Evolutionary conservation across 1,140 invertebrate genomes (phyloP).

Genomic region (Drosophila rhopaloa): DNA sequence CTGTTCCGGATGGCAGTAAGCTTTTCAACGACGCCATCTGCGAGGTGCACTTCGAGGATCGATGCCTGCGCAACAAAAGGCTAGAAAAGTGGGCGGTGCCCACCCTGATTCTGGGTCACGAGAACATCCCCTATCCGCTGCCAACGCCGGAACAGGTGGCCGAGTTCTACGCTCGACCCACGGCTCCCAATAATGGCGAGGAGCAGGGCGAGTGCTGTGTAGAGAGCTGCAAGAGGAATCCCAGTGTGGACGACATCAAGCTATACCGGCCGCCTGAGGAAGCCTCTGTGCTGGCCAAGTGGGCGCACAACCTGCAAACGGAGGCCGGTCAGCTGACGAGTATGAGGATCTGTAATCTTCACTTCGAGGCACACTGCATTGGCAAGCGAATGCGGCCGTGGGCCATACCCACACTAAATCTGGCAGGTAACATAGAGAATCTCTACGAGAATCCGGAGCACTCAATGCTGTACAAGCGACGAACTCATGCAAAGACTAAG

Average conservation of each 20-base stretch:
- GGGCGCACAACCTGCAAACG: conserved; percentile 75
- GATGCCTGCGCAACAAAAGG: conserved; percentile 76
- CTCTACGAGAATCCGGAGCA: conserved; percentile 78
- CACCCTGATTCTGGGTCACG: conserved; percentile 68
- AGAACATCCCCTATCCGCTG: conserved; percentile 62
- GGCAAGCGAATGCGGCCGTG: conserved; percentile 75
- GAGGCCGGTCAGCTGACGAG: conserved; percentile 50
- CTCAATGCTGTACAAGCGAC: conserved; percentile 64
- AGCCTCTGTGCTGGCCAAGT: conserved; percentile 63
- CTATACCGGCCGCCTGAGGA: conserved; percentile 77
- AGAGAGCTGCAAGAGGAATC: conserved; percentile 75
- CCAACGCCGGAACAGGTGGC: conserved; percentile 70
- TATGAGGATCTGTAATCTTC: conserved; percentile 74
- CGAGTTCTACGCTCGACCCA: conserved; percentile 68
- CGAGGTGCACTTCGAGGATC: conserved; percentile 78
- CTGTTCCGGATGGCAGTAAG: conserved; percentile 76
- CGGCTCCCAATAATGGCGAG: conserved; percentile 73
- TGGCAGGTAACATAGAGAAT: conserved; percentile 69
- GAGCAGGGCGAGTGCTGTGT: conserved; percentile 82
- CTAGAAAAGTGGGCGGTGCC: conserved; percentile 80
- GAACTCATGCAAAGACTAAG: conserved; percentile 48
- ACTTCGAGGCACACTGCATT: conserved; percentile 78
- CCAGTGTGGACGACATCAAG: conserved; percentile 76
- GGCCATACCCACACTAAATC: conserved; percentile 79
- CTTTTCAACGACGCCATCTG: conserved; percentile 81